Base-by-base conservation (phyloP, 2,113 vertebrate species). In the Gymnogyps californianus region DNA sequence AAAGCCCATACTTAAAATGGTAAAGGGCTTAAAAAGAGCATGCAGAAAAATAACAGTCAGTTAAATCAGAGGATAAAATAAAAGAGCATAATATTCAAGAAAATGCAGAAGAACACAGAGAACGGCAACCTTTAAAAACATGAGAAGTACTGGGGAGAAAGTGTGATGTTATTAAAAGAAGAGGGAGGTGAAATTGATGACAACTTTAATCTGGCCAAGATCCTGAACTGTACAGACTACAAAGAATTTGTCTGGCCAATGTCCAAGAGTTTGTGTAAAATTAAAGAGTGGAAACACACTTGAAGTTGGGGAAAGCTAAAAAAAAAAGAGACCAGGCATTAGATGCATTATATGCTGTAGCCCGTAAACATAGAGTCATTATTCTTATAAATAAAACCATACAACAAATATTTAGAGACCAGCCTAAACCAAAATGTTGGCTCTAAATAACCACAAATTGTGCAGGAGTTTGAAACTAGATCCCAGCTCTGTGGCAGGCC, bases 381-480 rank as follows among this genome's bases (percentile, higher is more conserved):
- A 91, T 91, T 96, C 83, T 96, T 92, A 95, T 79, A 95, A 92
- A 96, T 84, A 93, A 97, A 96, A 92, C 52, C 83, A 89, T 93
- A 78, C 59, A 93, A 92, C 76, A 91, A 95, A 94, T 94, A 95
- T 84, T 94, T 92, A 90, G 76, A 90, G 77, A 87, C 24, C n/a
- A 75, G 59, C 21, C 54, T 75, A 83, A 90, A 83, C 46, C 66
- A 93, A 97, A 93, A 92, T 77, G 38, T 57, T 93, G 62, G 64
- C 71, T 94, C 76, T 75, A 88, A 95, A 90, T 90, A 90, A 86
- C 82, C 92, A 70, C 83, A 93, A 94, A 64, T 51, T 81, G 79
- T 88, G 71, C 67, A 89, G 78, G 70, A 96, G 76, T 87, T 71
- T 94, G 90, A 93, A 95, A 97, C 88, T 66, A 75, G 76, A 94